A percentile compares a stretch with the other conserved stretches of the same genome.
Evolutionary conservation across 2,888 invertebrate species (phyloP).

Genomic region (Microplitis deprimator): DNA sequence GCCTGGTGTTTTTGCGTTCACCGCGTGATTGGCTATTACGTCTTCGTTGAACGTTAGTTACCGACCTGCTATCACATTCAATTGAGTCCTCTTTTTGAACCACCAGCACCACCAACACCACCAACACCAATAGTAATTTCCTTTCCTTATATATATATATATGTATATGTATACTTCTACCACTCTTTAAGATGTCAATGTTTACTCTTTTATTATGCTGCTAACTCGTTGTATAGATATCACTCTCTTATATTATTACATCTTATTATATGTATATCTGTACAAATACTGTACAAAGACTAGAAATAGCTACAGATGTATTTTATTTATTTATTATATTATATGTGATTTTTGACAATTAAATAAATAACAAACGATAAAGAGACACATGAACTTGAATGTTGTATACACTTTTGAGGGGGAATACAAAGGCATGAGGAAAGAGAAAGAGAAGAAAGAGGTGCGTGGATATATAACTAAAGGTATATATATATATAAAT

Average conservation of each 20-base stretch:
- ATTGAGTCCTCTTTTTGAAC: slow-evolving; percentile 62
- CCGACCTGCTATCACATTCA: slow-evolving; percentile 58
- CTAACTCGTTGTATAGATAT: too few species aligned
- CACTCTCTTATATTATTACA: too few species aligned
- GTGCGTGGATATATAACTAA: background rate
- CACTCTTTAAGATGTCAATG: too few species aligned
- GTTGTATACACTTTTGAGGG: slow-evolving; percentile 2
- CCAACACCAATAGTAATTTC: background rate
- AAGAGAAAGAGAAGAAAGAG: slow-evolving; percentile 12
- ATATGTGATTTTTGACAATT: background rate
- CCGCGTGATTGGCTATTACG: slow-evolving; percentile 70
- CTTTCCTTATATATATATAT: too few species aligned
- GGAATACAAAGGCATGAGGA: slow-evolving; percentile 9
- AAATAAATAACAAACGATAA: slow-evolving; percentile 16
- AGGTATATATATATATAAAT: background rate
- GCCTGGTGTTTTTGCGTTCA: slow-evolving; percentile 63
- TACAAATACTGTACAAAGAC: too few species aligned
- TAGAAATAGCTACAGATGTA: too few species aligned
- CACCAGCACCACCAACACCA: slow-evolving; percentile 20
- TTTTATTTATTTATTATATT: too few species aligned
- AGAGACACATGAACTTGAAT: slow-evolving; percentile 8
- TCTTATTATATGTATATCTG: too few species aligned
- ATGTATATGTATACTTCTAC: too few species aligned
- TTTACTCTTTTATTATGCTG: too few species aligned
- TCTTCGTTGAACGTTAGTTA: slow-evolving; percentile 64